phyloP scores from a whole-genome alignment of 2,888 invertebrate species.

The Tenthredo notha region DNA sequence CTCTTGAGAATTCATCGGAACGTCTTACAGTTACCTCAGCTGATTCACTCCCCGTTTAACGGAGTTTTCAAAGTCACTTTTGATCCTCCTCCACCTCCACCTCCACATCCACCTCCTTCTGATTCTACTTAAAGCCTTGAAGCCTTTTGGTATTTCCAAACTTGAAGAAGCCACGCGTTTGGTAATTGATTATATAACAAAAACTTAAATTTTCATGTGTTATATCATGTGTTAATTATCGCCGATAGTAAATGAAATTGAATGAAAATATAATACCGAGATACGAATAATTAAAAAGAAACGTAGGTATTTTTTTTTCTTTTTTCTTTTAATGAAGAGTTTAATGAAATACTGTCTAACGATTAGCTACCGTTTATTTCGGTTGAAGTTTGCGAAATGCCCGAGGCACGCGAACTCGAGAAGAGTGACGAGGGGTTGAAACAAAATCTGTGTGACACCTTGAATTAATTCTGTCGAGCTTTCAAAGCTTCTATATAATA shows the following conservation, averaged over 20 bases:
- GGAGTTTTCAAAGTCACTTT: conserved; percentile 32
- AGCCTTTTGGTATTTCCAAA: background rate
- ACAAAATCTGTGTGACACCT: background rate
- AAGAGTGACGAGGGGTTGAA: conserved; percentile 17
- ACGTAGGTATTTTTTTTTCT: background rate
- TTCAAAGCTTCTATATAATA: background rate
- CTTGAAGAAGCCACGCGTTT: background rate
- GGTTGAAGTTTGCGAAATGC: background rate
- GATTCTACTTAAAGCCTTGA: background rate
- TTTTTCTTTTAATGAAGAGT: background rate
- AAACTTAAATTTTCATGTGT: background rate
- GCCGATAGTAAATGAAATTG: background rate
- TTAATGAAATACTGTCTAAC: background rate
- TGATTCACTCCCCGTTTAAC: conserved; percentile 37
- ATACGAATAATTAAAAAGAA: background rate
- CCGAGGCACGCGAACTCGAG: background rate
- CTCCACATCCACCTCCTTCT: background rate
- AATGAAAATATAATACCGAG: background rate
- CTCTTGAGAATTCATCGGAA: conserved; percentile 48
- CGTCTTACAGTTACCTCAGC: conserved; percentile 51
- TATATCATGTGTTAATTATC: background rate
- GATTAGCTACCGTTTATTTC: conserved; percentile 2
- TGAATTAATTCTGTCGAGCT: background rate
- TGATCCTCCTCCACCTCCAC: background rate
- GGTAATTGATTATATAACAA: background rate